These are phyloP conservation scores for Andricus curvator DNA, from an alignment of 2,888 invertebrate genomes.

Conservation along the genomic window DNA sequence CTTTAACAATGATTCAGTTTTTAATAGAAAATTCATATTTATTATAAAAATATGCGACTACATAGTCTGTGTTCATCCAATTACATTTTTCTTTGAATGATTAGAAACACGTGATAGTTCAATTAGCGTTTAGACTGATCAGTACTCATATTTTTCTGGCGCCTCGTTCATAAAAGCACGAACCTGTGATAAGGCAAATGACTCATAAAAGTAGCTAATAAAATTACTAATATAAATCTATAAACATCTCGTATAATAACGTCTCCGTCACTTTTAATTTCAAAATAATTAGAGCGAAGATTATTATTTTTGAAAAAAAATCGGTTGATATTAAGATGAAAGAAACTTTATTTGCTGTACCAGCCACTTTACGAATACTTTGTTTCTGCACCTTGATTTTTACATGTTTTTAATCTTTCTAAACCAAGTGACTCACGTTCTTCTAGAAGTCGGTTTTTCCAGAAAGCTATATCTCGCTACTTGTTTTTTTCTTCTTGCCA, in stretches of 20 bases:
- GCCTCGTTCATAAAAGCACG: conserved; percentile 10
- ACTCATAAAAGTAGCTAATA: conserved; percentile 8
- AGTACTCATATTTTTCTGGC: conserved; percentile 22
- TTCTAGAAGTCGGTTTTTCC: neutral
- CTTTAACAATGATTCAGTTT: neutral
- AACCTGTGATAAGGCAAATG: neutral
- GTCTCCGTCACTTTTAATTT: neutral
- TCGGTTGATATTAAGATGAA: too few relatives aligned
- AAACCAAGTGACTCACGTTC: neutral
- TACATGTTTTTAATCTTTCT: neutral
- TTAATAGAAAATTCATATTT: neutral
- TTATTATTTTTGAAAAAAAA: too few relatives aligned
- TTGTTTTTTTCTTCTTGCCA: neutral
- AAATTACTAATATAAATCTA: conserved; percentile 1
- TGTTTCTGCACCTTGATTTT: neutral
- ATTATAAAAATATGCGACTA: neutral
- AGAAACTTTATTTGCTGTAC: too few relatives aligned
- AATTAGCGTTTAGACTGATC: conserved; percentile 20
- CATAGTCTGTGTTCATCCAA: neutral
- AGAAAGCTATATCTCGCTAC: neutral
- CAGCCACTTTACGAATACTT: too few relatives aligned
- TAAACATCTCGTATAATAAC: neutral
- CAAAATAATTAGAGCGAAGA: too few relatives aligned
- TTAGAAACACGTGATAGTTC: conserved; percentile 25
- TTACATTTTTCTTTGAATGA: conserved; percentile 6